Base-by-base conservation (phyloP, 2,888 invertebrate genomes). In the Coleophora flavipennella region DNA sequence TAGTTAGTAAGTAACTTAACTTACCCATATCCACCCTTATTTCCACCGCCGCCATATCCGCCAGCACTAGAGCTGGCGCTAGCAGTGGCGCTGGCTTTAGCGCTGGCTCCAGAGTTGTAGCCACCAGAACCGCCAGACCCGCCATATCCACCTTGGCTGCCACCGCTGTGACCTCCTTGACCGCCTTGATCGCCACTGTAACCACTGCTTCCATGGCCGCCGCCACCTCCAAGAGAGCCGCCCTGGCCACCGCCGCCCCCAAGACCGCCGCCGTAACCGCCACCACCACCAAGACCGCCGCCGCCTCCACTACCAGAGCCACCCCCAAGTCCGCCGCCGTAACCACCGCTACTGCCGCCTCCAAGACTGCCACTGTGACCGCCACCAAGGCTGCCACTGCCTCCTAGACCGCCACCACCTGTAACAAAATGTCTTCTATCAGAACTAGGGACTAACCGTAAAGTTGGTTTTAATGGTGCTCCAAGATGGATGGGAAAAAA, bases 11-110 rank as follows among this genome's bases (percentile, higher is more conserved):
- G 12, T 12, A 13, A 8, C 12, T 1, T 38, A 35, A 37, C 55
- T 61, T 45, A 73, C 71, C 70, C 67, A 43, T 68, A 64, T 48
- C 63, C 57, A 4, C 58, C 50, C 34, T 56, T 60, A 33, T 57
- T 46, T 1, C 60, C 56, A 10, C 59, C 53, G 40, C 53, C 51
- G 13, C 58, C 57, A 20, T 56, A 56, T 14, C 51, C 40, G n/a
- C 53, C 41, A 8, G 49, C 42, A 1, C 34, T 31, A 27, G 40
- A 44, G 26, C 49, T 48, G 27, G 53, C 48, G 33, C 43, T 45
- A 9, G 55, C 46, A 28, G 39, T 44, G 12, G 55, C 53, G 9
- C 45, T 46, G n/a, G 55, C 55, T n/a, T 33, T 45, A 9, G 51
- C 49, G 13, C 46, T 45, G 13, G n/a, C n/a, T n/a, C n/a, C n/a